Conservation (phyloP, 2,797 vertebrate genomes). For the Hemitrygon akajei region DNA sequence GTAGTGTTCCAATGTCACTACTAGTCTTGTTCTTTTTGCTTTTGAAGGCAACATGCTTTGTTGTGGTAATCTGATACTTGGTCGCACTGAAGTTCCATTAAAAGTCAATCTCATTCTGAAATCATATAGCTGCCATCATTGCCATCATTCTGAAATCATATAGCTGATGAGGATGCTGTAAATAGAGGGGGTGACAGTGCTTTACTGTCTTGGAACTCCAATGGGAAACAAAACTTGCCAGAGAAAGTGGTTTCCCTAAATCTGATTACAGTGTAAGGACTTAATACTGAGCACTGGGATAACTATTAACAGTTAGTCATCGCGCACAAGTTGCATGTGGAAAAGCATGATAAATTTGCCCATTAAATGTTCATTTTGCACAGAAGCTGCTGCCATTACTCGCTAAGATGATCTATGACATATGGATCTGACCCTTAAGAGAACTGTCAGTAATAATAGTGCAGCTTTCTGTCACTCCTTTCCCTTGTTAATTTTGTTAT, state of each 20-base stretch:
- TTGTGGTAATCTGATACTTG: too few relatives aligned
- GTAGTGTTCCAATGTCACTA: too few relatives aligned
- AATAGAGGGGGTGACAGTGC: too few relatives aligned
- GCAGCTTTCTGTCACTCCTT: not conserved
- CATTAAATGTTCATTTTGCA: slow-evolving; percentile 9
- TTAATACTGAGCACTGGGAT: not conserved
- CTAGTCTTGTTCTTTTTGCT: too few relatives aligned
- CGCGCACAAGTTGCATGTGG: not conserved
- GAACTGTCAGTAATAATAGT: not conserved
- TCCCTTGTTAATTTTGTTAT: not conserved
- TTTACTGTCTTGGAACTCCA: too few relatives aligned
- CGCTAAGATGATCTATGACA: not conserved
- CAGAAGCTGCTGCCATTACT: not conserved
- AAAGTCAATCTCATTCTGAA: too few relatives aligned
- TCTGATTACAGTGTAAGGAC: not conserved
- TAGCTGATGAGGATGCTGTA: not conserved
- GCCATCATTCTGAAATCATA: too few relatives aligned
- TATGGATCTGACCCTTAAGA: slow-evolving; percentile 2
- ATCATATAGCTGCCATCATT: not conserved
- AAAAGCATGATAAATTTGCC: not conserved
- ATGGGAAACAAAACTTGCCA: not conserved
- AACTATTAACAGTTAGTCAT: not conserved
- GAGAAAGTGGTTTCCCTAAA: not conserved
- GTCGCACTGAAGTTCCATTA: too few relatives aligned
- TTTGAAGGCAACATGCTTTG: too few relatives aligned